Base-by-base conservation (phyloP, 2,113 vertebrate genomes). In the Henicopernis longicauda region DNA sequence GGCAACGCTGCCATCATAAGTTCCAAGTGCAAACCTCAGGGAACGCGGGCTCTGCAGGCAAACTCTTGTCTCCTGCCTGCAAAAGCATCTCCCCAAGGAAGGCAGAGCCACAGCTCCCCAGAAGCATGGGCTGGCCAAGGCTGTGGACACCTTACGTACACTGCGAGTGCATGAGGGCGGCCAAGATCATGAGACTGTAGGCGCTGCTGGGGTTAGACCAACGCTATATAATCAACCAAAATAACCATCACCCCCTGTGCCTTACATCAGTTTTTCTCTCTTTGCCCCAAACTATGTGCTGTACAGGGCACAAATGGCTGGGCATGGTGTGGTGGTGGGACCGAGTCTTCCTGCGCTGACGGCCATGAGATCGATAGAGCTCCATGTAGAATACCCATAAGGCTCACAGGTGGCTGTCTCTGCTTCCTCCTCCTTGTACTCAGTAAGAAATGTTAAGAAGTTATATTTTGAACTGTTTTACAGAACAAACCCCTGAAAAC, bases 141-240 rank as follows among this genome's bases (percentile, higher is more conserved):
- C 25, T 7, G 1, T 3, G n/a, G 67, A n/a, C 57, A 25, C 45
- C 55, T 61, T 29, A 42, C 1, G 0, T 36, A 59, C 16, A 7
- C 6, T 11, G 55, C 2, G 3, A 34, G 18, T 3, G 13, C 10
- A 1, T 3, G 14, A 61, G 36, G 36, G 36, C n/a, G 42, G 55
- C 23, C 45, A n/a, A 61, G 65, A 16, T 10, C 10, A 17, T 26
- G 27, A 27, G n/a, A 26, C 2, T 10, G 45, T 11, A 49, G n/a
- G 65, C 27, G 7, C 52, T 38, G 14, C n/a, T 40, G 42, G n/a
- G 5, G 14, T 58, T 8, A 26, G 29, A 70, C 11, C 73, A 25
- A 61, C 1, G 6, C 34, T 47, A 8, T 5, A 29, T 16, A 29
- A 34, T 25, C 23, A 44, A 26, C 11, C 38, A 54, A 42, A 69